Base-by-base conservation (phyloP, 2,888 invertebrate species). In the Temnothorax ravouxi region DNA sequence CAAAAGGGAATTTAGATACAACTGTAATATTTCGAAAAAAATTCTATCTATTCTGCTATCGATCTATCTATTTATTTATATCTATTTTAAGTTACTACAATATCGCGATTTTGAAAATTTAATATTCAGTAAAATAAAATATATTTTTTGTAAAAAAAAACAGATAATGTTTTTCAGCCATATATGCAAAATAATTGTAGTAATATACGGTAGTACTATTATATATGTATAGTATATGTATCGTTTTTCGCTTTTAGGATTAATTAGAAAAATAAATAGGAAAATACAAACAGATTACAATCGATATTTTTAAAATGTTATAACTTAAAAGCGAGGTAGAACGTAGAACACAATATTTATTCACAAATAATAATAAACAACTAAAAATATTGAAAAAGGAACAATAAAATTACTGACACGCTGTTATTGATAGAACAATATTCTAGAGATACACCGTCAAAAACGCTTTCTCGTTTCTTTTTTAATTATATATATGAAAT, bases 401-500 rank as follows among this genome's bases (percentile, higher is more conserved):
- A 21, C 0, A 25, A 18, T n/a, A 52, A 72, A 72, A 25, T 25
- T 50, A 50, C 8, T 21, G 15, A 21, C 38, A 38, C 6, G 15
- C 4, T 25, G 8, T 52, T 66, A 62, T 21, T 15, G 5, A n/a
- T n/a, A 21, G 15, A 34, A 21, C 52, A 21, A 34, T 9, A 3
- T 71, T 71, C 9, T 54, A 38, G 0, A 50, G 3, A 18, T 29
- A n/a, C 2, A 11, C 4, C 1, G 6, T 3, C 3, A 41, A 61
- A 61, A 56, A 44, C 1, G 11, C 3, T 44, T 25, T 38, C 5
- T 71, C 11, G 21, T 69, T 13, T 21, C 21, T 21, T 21, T 34
- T 71, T 74, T 59, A 29, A 61, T 74, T n/a, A 18, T 25, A 18
- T 8, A 69, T 34, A 52, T 34, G 29, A 74, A 54, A 6, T 5